Base-by-base conservation (phyloP, 2,888 invertebrate species). In the Drosophila subsilvestris region DNA sequence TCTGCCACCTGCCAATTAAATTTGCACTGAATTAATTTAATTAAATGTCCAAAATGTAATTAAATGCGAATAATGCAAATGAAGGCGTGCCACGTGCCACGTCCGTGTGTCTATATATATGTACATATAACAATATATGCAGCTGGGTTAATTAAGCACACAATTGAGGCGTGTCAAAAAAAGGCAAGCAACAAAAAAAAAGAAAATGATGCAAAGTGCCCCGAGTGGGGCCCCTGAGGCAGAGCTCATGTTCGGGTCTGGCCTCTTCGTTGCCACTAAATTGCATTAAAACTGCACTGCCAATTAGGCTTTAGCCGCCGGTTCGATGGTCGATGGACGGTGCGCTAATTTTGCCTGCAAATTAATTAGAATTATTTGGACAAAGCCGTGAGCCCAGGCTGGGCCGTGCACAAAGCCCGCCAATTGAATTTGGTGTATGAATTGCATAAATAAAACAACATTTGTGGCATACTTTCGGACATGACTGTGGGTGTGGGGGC, bases 31-130 rank as follows among this genome's bases (percentile, higher is more conserved):
- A 79, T 86, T 86, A 82, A 88, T 90, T 86, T 76, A 88, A 89
- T 89, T 82, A 88, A 90, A 89, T 77, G 76, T 79, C 37, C 79
- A 74, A 89, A 89, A 81, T 81, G 78, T 88, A 88, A 90, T 89
- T 87, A 88, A 84, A 84, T 76, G 63, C 75, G 72, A 71, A 68
- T 78, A 76, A 81, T 76, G 84, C 75, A 80, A 88, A 80, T 83
- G 75, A 75, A 70, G 77, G 80, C 45, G 65, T 65, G 67, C 68
- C 85, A 79, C 85, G 79, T 80, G 65, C 73, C 29, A 18, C n/a
- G 32, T 20, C 12, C 32, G n/a, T 14, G 2, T 18, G 14, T 51
- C 18, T 14, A 32, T 57, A 20, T 51, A 10, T 29, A 17, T 51
- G n/a, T 14, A 32, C 54, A 20, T 51, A 10, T 29, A 17, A 32